Percentiles rank a stretch among this genome's conserved stretches.
phyloP scores from a whole-genome alignment of 2,113 vertebrate genomes.

The Tragelaphus scriptus region DNA sequence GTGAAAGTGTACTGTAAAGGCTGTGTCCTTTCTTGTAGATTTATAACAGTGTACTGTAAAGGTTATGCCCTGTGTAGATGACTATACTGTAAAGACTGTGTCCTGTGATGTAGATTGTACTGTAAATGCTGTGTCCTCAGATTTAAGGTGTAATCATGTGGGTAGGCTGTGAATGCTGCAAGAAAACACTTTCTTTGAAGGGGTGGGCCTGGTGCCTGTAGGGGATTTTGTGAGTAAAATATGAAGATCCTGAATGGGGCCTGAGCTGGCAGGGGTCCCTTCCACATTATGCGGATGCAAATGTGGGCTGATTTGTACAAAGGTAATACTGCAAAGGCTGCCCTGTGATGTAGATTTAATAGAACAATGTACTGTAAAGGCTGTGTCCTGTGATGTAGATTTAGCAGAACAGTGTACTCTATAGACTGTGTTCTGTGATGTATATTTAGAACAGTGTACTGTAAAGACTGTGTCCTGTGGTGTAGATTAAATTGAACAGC shows the following conservation, averaged over 20 bases:
- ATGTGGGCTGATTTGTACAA: not conserved
- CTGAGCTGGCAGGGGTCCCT: not conserved
- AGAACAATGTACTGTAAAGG: too few relatives aligned
- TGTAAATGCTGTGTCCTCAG: not conserved
- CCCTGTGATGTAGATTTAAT: not conserved
- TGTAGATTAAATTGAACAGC: not conserved
- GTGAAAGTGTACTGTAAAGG: not conserved
- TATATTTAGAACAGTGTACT: not conserved
- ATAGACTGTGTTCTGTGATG: not conserved
- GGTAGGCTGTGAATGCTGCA: not conserved
- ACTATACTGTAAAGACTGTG: not conserved
- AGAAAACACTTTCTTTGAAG: not conserved
- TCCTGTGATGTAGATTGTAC: not conserved
- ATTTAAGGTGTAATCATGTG: not conserved
- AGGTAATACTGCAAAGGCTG: not conserved
- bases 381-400: not conserved
- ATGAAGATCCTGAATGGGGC: not conserved
- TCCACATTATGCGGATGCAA: not conserved
- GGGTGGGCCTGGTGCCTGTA: fast-evolving
- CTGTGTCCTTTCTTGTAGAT: not conserved
- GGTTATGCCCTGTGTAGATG: not conserved
- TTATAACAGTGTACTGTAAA: not conserved
- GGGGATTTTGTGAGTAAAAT: not conserved
- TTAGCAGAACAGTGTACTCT: not conserved
- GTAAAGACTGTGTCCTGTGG: not conserved